Evolutionary conservation across 2,113 vertebrate species (phyloP).

Genomic region (Conger conger): DNA sequence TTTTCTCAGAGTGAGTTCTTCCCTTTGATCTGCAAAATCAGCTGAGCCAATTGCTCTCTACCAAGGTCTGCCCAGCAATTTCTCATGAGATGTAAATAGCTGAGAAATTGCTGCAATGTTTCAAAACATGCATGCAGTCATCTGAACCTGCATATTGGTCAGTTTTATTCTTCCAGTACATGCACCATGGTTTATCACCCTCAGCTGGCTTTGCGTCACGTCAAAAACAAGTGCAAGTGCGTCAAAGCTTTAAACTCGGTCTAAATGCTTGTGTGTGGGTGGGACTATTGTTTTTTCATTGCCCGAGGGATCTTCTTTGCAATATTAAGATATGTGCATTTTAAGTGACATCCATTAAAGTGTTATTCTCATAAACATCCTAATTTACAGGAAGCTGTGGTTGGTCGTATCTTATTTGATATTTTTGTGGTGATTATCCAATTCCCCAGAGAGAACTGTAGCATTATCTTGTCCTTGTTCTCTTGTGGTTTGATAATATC

Average conservation of each 20-base stretch:
- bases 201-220: neutral
- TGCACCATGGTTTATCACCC: neutral
- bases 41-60: conserved; percentile 43
- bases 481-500: neutral
- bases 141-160: neutral
- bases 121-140: neutral
- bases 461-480: neutral
- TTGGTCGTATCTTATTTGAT: neutral
- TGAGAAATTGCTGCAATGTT: neutral
- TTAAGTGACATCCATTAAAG: conserved; percentile 32
- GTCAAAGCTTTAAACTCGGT: neutral
- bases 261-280: neutral
- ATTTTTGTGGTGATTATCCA: neutral
- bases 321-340: conserved; percentile 30
- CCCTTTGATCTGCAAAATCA: conserved; percentile 59
- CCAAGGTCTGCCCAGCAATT: conserved; percentile 41
- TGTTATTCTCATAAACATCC: conserved; percentile 21
- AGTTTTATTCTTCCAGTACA: neutral
- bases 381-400: neutral
- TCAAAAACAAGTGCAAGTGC: neutral
- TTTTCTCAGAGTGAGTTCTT: conserved; percentile 47
- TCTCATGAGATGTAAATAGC: conserved; percentile 26
- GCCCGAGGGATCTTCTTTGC: neutral
- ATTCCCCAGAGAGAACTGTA: neutral
- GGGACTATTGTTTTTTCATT: neutral